Evolutionary conservation across 2,888 invertebrate species (phyloP).

Genomic region (Eupithecia tripunctaria): DNA sequence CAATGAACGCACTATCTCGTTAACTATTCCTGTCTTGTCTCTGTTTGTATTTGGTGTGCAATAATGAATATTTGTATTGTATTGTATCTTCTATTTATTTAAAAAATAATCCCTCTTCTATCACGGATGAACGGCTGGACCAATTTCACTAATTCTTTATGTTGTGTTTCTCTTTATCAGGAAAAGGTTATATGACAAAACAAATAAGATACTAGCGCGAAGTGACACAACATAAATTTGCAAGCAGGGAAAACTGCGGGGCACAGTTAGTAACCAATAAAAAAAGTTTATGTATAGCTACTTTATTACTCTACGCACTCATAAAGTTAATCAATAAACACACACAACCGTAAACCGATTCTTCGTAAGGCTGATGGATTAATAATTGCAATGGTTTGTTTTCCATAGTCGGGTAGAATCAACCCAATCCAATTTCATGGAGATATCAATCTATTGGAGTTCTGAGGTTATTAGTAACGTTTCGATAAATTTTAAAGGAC

Average conservation of each 20-base stretch:
- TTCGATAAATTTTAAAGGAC: not conserved
- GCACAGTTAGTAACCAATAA: not conserved
- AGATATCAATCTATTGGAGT: conserved; percentile 10
- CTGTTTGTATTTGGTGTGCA: too few species aligned
- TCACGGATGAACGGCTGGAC: too few species aligned
- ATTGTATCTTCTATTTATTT: too few species aligned
- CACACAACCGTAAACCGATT: conserved; percentile 16
- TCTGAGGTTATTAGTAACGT: not conserved
- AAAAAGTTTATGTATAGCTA: not conserved
- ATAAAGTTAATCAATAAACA: conserved; percentile 20
- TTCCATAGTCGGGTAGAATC: not conserved
- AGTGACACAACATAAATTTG: too few species aligned
- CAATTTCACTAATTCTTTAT: too few species aligned
- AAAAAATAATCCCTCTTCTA: too few species aligned
- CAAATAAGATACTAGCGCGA: too few species aligned
- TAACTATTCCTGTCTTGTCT: too few species aligned
- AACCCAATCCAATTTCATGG: conserved; percentile 7
- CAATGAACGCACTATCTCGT: not conserved
- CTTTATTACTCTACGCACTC: not conserved
- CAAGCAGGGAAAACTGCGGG: too few species aligned
- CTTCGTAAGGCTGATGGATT: conserved; percentile 45
- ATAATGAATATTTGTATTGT: too few species aligned
- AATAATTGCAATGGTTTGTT: conserved; percentile 49
- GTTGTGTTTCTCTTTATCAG: too few species aligned
- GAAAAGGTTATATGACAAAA: too few species aligned